Conservation (phyloP, 1,140 invertebrate genomes). For the Telenomus remus region DNA sequence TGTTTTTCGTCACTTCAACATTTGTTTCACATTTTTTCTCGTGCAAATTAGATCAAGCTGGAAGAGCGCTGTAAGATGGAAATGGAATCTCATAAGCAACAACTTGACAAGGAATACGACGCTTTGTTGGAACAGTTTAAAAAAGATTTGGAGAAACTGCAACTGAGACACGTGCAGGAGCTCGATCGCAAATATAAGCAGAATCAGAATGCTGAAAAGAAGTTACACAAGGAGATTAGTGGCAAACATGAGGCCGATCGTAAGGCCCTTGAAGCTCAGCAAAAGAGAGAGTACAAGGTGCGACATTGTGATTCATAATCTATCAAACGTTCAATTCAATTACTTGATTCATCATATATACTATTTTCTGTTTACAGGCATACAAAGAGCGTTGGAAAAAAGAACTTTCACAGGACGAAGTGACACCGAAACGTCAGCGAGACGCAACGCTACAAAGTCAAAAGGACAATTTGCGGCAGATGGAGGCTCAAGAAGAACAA, state of each 20-base stretch:
- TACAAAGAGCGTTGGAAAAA: slow-evolving; percentile 98
- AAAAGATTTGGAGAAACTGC: slow-evolving; percentile 93
- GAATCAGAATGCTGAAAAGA: slow-evolving; percentile 92
- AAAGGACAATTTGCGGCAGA: slow-evolving; percentile 93
- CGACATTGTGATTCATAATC: not conserved
- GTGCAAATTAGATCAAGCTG: slow-evolving; percentile 84
- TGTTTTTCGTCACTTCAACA: too few species aligned
- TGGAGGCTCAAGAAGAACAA: slow-evolving; percentile 93
- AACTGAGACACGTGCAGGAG: slow-evolving; percentile 92
- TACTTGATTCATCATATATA: too few species aligned
- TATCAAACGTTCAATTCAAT: too few species aligned
- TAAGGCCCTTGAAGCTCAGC: slow-evolving; percentile 91
- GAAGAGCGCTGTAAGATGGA: slow-evolving; percentile 97
- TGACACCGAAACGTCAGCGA: slow-evolving; percentile 92
- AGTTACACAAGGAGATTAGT: slow-evolving; percentile 94
- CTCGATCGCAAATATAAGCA: slow-evolving; percentile 92
- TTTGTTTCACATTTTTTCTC: too few species aligned
- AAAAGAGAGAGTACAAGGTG: slow-evolving; percentile 97
- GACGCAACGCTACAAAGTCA: slow-evolving; percentile 94
- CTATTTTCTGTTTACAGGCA: slow-evolving; percentile 76
- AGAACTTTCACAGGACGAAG: slow-evolving; percentile 92
- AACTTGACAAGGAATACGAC: slow-evolving; percentile 98
- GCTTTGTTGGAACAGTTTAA: slow-evolving; percentile 91
- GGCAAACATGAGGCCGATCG: slow-evolving; percentile 92
- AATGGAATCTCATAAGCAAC: slow-evolving; percentile 96